Evolutionary conservation across 2,113 vertebrate species (phyloP).

Genomic region (Melanerpes aurifrons): DNA sequence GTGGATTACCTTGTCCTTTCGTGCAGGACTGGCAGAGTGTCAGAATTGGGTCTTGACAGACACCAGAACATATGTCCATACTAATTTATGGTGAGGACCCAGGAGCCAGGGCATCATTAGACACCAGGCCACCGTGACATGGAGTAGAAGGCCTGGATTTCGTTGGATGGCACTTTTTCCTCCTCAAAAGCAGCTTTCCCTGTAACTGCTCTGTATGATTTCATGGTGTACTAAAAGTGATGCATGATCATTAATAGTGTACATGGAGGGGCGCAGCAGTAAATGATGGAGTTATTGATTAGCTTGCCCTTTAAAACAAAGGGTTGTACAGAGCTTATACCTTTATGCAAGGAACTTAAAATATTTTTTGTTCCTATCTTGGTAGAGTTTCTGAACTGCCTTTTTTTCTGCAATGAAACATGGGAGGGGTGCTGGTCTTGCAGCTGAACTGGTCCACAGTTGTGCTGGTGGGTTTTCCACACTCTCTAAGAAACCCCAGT

Average conservation of each 20-base stretch:
- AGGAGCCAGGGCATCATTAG: background rate
- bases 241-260: constrained; percentile 5
- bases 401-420: background rate
- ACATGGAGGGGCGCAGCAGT: background rate
- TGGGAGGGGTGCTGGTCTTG: background rate
- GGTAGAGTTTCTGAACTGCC: background rate
- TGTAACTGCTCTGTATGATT: constrained; percentile 39
- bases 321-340: background rate
- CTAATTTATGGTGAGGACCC: constrained; percentile 35
- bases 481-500: background rate
- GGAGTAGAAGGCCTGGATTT: constrained; percentile 53
- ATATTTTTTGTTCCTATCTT: background rate
- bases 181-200: constrained; percentile 44
- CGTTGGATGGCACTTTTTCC: constrained; percentile 46
- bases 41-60: constrained; percentile 62
- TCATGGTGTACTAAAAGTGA: constrained; percentile 22
- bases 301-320: constrained; percentile 28
- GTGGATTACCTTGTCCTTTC: constrained; percentile 69
- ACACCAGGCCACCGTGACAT: constrained; percentile 27
- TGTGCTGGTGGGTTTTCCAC: background rate
- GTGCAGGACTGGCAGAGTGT: constrained; percentile 63
- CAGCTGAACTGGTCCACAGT: accelerated
- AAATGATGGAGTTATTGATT: constrained; percentile 41
- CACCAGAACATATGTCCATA: constrained; percentile 58
- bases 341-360: background rate